phyloP scores from a whole-genome alignment of 2,888 invertebrate species.

The Mesorhabditis belari region DNA sequence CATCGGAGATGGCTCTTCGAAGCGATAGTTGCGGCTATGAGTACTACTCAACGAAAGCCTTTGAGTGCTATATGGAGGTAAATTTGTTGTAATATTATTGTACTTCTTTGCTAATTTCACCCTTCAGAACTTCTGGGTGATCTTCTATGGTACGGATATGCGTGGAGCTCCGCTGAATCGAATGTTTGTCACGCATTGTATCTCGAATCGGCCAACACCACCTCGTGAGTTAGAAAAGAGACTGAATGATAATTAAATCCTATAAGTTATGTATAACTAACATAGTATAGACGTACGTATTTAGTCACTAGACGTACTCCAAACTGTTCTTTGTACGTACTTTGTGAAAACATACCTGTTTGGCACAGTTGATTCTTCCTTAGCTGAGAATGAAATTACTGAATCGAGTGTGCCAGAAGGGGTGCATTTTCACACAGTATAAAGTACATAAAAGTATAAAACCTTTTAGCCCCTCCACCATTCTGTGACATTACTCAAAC shows the following conservation, averaged over 20 bases:
- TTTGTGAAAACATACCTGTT: too few species aligned
- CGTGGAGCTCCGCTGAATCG: constrained; percentile 28
- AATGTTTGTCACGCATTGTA: constrained; percentile 26
- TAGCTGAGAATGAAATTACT: too few species aligned
- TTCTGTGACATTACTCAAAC: constrained; percentile 19
- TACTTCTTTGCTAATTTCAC: not conserved
- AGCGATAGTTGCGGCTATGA: constrained; percentile 30
- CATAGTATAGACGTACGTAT: too few species aligned
- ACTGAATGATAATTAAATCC: too few species aligned
- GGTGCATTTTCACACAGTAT: too few species aligned
- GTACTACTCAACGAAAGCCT: constrained; percentile 23
- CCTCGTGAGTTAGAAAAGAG: constrained; percentile 17
- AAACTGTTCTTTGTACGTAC: too few species aligned
- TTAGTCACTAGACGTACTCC: too few species aligned
- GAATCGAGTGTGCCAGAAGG: too few species aligned
- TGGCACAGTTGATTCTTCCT: too few species aligned
- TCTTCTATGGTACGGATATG: constrained; percentile 30
- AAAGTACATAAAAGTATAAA: not conserved
- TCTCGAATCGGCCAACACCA: constrained; percentile 12
- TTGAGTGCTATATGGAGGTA: constrained; percentile 20
- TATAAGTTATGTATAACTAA: too few species aligned
- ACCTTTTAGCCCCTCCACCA: constrained; percentile 23
- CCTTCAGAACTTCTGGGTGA: constrained; percentile 21
- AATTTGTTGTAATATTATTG: not conserved
- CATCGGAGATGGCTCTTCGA: constrained; percentile 22